Base-by-base conservation (phyloP, 2,888 invertebrate genomes). In the Drosophila kambysellisi region DNA sequence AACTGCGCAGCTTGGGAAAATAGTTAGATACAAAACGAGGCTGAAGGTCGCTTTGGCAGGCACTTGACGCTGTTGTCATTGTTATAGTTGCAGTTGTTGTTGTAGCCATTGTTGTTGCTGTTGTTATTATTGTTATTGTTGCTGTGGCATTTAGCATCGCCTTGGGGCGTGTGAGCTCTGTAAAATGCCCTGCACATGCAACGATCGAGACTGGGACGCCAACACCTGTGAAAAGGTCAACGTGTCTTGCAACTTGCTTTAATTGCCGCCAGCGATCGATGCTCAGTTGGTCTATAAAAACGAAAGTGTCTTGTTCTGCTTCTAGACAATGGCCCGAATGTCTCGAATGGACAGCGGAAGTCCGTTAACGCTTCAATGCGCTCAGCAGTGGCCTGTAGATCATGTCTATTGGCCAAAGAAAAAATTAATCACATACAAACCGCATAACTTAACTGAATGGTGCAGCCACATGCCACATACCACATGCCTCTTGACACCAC, bases 271-370 rank as follows among this genome's bases (percentile, higher is more conserved):
- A 33, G 52, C 63, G 32, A 69, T 61, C 61, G 53, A 61, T 59
- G 77, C 70, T 56, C 57, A 46, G 54, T 25, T 71, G 54, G 52
- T 50, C 25, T 41, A 52, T 30, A 54, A 65, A 74, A 83, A 76
- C 73, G 84, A 88, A 88, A 84, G 84, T 76, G 70, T 48, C 76
- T 74, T 60, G 69, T 85, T 85, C 88, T 85, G 74, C 33, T 76
- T 77, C 76, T 80, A 80, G 72, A 79, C 80, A 79, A 73, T 72
- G 66, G 51, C 52, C 43, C 20, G 29, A 32, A 54, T n/a, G 50
- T 12, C 20, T 51, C 25, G 17, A 62, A 48, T 46, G 35, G 35
- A 12, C 54, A 65, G 46, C 78, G 78, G 78, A 80, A 80, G 72
- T 65, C 68, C 12, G 72, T 54, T 48, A 51, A 71, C 76, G 78